Evolutionary conservation across 1,140 invertebrate species (phyloP), one percentile per base, ranked within the genome.

Genomic region (Lepidotrigona ventralis): DNA sequence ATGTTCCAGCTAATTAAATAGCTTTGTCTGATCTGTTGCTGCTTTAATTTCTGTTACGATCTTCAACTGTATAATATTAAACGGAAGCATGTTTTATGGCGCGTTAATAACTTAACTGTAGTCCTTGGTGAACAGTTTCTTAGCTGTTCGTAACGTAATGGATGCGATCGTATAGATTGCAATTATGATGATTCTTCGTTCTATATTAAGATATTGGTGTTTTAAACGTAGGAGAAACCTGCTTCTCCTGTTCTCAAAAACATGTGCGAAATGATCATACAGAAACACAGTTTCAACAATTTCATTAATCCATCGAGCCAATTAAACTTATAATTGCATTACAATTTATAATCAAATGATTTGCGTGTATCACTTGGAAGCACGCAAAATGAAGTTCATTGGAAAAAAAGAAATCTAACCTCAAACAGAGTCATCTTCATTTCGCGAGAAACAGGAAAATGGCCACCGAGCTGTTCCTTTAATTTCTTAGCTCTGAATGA

Each of bases 101-200:
- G 68, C 68, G 33, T 69, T 69, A 46, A 69, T n/a, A n/a, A 69
- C 68, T 69, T 69, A 46, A 69, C 68, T 69, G 68, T 69, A 69
- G 21, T 69, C 11, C 23, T 12, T 17, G 39, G 39, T 69, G 66
- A 69, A 69, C 21, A 69, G 66, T 46, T 46, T 21, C 21, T n/a
- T 33, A 1, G 33, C 33, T 69, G 14, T 33, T 39, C 11, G 14
- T 69, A 39, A 69, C 39, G 29, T 23, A 68, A 68, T 23, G 19
- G 66, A 69, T n/a, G 23, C 33, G 68, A 46, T 69, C 68, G 23
- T 46, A 69, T 33, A 23, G 11, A 33, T 12, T 23, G 33, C 11
- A 15, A 29, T 66, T 66, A 66, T 5, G 66, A 39, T 39, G 17
- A 8, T 21, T 21, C 39, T 46, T 68, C 19, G 8, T 29, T 19